Base-by-base conservation (phyloP, 2,113 vertebrate genomes). In the Caretta caretta region DNA sequence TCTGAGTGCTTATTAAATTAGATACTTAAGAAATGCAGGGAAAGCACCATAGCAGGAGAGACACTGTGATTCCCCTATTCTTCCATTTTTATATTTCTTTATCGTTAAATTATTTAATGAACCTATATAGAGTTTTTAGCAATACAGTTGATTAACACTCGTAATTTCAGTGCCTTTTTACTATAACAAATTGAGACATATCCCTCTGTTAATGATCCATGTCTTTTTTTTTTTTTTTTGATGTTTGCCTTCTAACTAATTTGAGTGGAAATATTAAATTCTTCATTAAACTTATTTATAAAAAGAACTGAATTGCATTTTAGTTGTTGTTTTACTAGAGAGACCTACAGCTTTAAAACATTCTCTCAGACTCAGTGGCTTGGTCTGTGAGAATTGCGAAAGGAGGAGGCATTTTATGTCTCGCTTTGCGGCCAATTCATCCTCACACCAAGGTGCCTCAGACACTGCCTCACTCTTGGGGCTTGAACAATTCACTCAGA, bases 121-220 rank as follows among this genome's bases (percentile, higher is more conserved):
- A 98, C 97, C 96, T 97, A 96, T 46, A 80, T 92, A 95, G 95
- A 95, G 93, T 90, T 97, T 95, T 97, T 96, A 98, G 97, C 93
- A 98, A 96, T 96, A 95, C 53, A 97, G 97, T 97, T 97, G 97
- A 98, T 98, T 97, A 98, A 95, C 93, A 46, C 82, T 94, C 90
- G 97, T 93, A 97, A 97, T 98, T 95, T 96, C 84, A 80, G 90
- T 95, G 95, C 89, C 96, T 98, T 98, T 98, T 98, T 98, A 98
- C 96, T 96, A 96, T 93, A 97, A 98, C 93, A 97, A 97, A 97
- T 98, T 95, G 97, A 98, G 96, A 97, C 97, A 96, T 98, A 97
- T 96, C 96, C 90, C 19, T 96, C 95, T 92, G 88, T 97, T 98
- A 98, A 98, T 97, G 98, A 98, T 92, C 96, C 65, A 72, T 98